These are phyloP conservation scores for Catostylus mosaicus DNA, from an alignment of 30 jellyfish, hydroid and myxozoan genomes.

Conservation along the genomic window DNA sequence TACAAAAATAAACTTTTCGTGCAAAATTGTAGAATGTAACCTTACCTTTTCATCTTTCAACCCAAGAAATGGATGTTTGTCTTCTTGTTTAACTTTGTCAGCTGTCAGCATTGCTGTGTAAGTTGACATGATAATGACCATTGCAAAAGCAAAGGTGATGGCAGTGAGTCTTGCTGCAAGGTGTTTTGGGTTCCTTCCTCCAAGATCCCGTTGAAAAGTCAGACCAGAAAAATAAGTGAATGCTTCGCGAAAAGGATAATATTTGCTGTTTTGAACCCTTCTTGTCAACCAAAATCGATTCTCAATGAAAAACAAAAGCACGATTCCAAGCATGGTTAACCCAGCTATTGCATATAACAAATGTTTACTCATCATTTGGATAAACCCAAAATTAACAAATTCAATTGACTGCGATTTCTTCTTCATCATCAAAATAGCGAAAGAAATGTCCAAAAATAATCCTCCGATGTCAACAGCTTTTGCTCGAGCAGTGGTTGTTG, in stretches of 20 bases:
- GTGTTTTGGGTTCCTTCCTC: conserved; percentile 81
- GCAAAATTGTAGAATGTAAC: neutral
- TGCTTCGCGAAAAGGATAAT: conserved; percentile 62
- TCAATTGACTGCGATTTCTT: neutral
- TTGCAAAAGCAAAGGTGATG: conserved; percentile 81
- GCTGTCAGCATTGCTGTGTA: conserved; percentile 97
- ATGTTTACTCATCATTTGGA: conserved; percentile 19
- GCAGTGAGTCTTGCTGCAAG: conserved; percentile 82
- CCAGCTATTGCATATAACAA: conserved; percentile 47
- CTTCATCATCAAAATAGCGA: conserved; percentile 52
- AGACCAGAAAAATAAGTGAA: conserved; percentile 84
- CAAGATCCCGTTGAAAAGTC: conserved; percentile 93
- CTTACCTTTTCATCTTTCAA: conserved; percentile 81
- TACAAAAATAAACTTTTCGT: neutral
- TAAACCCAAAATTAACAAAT: conserved; percentile 61
- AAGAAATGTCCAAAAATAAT: conserved; percentile 52
- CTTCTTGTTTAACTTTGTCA: conserved; percentile 52
- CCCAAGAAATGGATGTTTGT: conserved; percentile 65
- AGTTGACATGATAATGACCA: conserved; percentile 84
- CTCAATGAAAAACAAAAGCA: conserved; percentile 63
- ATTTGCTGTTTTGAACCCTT: neutral
- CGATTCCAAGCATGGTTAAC: conserved; percentile 39
- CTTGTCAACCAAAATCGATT: conserved; percentile 7
- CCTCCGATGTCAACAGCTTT: conserved; percentile 70
- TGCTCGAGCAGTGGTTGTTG: conserved; percentile 60